Conservation (phyloP, 2,797 vertebrate genomes). For the Naso thynnoides region DNA sequence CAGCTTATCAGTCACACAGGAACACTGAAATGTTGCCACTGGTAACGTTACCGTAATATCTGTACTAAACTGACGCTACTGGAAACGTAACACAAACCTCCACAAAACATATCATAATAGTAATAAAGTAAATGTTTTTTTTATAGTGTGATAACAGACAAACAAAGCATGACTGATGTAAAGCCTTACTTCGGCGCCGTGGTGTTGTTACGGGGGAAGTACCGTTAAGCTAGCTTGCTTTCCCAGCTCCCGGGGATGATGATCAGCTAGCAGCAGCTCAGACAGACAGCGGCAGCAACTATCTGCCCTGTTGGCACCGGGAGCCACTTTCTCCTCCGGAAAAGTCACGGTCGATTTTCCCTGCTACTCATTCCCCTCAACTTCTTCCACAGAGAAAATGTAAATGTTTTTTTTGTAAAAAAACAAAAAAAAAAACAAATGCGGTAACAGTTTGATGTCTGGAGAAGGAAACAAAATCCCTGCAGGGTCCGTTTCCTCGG, state of each 20-base stretch:
- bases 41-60: not conserved
- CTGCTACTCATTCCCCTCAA: constrained; percentile 44
- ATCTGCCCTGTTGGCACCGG: constrained; percentile 73
- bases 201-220: constrained; percentile 40
- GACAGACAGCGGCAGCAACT: constrained; percentile 33
- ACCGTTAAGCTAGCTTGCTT: not conserved
- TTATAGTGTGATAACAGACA: not conserved
- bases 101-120: too few relatives aligned
- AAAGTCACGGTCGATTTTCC: constrained; percentile 47
- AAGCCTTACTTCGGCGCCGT: constrained; percentile 53
- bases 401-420: too few relatives aligned
- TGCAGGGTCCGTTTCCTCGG: not conserved
- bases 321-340: constrained; percentile 57
- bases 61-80: not conserved
- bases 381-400: not conserved
- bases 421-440: not conserved
- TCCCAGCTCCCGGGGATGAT: constrained; percentile 36
- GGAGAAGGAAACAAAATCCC: not conserved
- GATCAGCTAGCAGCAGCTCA: constrained; percentile 29
- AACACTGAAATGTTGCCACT: not conserved
- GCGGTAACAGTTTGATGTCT: not conserved
- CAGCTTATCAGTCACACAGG: not conserved
- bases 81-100: not conserved
- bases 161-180: accelerated
- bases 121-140: not conserved